Evolutionary conservation across 2,797 vertebrate species (phyloP).

Genomic region (Falco columbarius): DNA sequence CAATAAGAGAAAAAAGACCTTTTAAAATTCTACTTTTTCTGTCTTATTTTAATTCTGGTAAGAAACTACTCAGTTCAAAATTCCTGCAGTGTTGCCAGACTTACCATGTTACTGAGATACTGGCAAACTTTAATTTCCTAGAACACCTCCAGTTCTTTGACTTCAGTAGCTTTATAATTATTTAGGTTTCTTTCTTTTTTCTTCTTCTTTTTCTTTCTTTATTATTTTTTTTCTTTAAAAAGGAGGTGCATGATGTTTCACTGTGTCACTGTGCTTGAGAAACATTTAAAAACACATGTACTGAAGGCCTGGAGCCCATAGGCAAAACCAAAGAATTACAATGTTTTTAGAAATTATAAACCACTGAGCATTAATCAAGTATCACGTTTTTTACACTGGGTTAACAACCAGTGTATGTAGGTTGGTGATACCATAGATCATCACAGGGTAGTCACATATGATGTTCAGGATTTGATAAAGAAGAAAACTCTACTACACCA

Average conservation of each 20-base stretch:
- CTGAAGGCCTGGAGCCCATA: background rate
- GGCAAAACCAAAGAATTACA: background rate
- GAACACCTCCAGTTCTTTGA: background rate
- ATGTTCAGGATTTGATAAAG: background rate
- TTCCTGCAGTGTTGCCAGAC: background rate
- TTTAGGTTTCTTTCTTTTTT: background rate
- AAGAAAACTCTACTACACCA: background rate
- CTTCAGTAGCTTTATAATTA: background rate
- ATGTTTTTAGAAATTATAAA: background rate
- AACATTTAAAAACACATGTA: background rate
- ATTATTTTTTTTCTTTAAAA: background rate
- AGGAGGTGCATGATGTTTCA: background rate
- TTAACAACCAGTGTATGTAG: background rate
- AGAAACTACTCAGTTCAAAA: background rate
- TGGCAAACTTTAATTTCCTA: background rate
- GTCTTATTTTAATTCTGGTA: background rate
- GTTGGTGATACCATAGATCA: background rate
- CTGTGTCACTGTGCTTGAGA: background rate
- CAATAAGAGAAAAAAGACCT: background rate
- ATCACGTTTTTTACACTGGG: background rate
- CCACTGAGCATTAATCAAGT: background rate
- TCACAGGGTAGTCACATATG: background rate
- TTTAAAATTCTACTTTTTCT: background rate
- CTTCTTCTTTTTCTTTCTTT: no score
- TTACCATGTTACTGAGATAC: background rate